Evolutionary conservation across 2,888 invertebrate species (phyloP).

Genomic region (Sminthurinus aureus): DNA sequence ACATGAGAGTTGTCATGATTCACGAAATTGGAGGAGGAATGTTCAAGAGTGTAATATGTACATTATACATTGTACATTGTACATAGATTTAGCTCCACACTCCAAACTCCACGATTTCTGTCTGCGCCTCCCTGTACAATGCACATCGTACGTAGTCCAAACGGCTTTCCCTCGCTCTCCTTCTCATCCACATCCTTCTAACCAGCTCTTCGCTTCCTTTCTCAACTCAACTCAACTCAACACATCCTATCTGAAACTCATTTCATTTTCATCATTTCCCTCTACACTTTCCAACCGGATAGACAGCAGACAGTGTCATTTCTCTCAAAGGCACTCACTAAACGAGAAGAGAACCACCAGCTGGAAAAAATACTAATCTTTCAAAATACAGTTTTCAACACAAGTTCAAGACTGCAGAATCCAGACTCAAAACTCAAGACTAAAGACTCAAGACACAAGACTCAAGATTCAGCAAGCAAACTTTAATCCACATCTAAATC

Average conservation of each 20-base stretch:
- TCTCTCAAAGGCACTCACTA: not conserved
- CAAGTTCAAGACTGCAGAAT: not conserved
- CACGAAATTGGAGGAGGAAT: not conserved
- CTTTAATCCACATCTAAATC: no score
- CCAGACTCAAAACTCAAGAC: no score
- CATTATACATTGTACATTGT: no score
- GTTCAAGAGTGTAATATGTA: no score
- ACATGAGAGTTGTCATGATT: not conserved
- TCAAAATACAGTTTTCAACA: not conserved
- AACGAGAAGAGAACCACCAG: not conserved
- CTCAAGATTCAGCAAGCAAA: not conserved
- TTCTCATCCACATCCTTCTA: not conserved
- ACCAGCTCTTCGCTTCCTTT: not conserved
- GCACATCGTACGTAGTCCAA: not conserved
- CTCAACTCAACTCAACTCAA: not conserved
- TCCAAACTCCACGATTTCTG: not conserved
- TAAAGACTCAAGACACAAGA: not conserved
- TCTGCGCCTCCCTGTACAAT: not conserved
- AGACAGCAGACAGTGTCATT: not conserved
- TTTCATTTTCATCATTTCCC: not conserved
- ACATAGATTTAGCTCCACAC: no score
- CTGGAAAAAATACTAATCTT: not conserved
- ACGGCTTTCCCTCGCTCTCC: not conserved
- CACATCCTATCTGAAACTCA: not conserved
- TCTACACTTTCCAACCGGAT: not conserved